Evolutionary conservation across 2,888 invertebrate genomes (phyloP), one percentile per base, ranked within the genome.

Genomic region (Heliconius sara): DNA sequence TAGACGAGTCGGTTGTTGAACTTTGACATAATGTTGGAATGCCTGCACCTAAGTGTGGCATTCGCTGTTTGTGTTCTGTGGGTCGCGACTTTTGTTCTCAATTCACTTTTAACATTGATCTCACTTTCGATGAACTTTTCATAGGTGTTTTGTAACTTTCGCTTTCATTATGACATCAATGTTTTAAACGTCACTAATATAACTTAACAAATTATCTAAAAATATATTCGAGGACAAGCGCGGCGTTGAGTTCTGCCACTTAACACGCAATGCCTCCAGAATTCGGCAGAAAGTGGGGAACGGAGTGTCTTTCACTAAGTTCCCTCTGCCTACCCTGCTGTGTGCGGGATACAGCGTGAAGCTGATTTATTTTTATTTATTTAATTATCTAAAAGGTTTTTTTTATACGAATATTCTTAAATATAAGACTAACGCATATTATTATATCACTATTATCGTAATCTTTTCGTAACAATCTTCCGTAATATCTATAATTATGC

Each of bases 21-120:
- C 95, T 94, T 91, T 90, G 90, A 89, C 92, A 92, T 94, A 91
- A 87, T 87, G 88, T 87, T 88, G 85, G 87, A 88, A 90, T 89
- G 88, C 89, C 86, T 87, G 85, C 87, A 86, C 89, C 89, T 88
- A 88, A 89, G 89, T 89, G 86, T 83, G 85, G 72, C 75, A 77
- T 80, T 82, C 78, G 80, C 39, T 81, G 66, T 72, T 77, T 73
- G 57, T 47, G n/a, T 63, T 60, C 39, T 76, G 68, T 76, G 72
- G 77, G 74, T 77, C 78, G 74, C 74, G 77, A 75, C 66, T 77
- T 79, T 71, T 77, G 77, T 67, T 75, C 77, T 78, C 68, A 75
- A 78, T 78, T 80, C 77, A 68, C 70, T 79, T 57, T 73, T 65
- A 77, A 73, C 39, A 13, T 77, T 52, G 72, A 47, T 76, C 66